Base-by-base conservation (phyloP, 2,113 vertebrate genomes). In the Corythaeola cristata region DNA sequence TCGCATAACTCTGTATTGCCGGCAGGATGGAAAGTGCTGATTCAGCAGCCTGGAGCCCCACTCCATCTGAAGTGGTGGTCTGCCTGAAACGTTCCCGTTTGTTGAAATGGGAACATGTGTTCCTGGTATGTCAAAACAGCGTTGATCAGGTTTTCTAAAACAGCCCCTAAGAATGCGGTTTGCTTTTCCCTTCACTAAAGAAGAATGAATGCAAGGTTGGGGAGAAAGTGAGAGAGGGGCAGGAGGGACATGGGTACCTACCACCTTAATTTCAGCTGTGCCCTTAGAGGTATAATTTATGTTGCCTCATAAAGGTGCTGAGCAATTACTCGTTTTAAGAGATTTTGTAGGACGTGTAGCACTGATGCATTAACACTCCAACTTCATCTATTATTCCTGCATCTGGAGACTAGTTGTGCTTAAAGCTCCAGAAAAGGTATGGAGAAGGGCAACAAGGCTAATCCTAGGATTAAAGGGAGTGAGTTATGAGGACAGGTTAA, bases 1-100 rank as follows among this genome's bases (percentile, higher is more conserved):
- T 86, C 78, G 60, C 80, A 52, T 91, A 89, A 82, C 83, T 83
- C 76, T 20, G 62, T 84, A 47, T 91, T 92, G 85, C 92, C 82
- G 72, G 93, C 85, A 33, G 95, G 74, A 96, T 83, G 77, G 96
- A 97, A 98, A 98, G 92, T 96, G 97, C 98, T 97, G 98, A 98
- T 92, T 98, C 97, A 97, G 98, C 97, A 91, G 77, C 87, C 91
- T 39, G 87, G 82, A 97, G 96, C 95, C 95, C 96, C 90, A 27
- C 97, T 93, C 86, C 77, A 90, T 93, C 95, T 85, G 90, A 93
- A 91, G 90, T 82, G 96, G 97, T 95, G 97, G 93, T 97, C 95
- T 88, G 90, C 56, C 37, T 94, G 81, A 87, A 93, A 67, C 26
- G 71, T 81, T 96, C 93, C 69, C 47, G 35, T 72, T 82, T 60